These are phyloP conservation scores for Rhabdomys dilectus DNA, from an alignment of 2,113 vertebrate species.

Conservation along the genomic window DNA sequence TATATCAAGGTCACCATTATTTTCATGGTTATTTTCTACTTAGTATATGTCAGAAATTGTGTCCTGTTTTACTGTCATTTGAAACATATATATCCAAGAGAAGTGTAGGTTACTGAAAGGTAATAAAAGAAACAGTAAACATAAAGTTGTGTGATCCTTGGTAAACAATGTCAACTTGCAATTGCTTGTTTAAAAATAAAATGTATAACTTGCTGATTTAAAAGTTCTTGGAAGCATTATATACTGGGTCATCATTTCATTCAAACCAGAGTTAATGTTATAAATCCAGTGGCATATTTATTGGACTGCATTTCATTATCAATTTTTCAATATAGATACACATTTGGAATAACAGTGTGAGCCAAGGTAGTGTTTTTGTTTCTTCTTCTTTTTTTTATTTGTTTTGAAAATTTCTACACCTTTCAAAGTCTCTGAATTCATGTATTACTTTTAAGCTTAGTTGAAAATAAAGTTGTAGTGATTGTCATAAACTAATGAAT, in stretches of 20 bases:
- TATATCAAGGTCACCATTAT: neutral
- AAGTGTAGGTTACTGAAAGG: neutral
- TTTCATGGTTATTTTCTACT: neutral
- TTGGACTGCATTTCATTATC: neutral
- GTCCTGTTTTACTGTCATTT: neutral
- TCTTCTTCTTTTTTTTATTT: neutral
- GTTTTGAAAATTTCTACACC: neutral
- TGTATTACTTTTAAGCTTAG: neutral
- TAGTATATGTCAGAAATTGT: neutral
- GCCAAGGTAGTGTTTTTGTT: neutral
- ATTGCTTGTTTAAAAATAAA: neutral
- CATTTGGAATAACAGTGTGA: neutral
- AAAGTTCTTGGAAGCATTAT: neutral
- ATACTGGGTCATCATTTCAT: too few species aligned
- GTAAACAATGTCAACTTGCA: neutral
- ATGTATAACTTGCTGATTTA: neutral
- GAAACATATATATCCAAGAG: neutral
- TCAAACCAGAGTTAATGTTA: neutral
- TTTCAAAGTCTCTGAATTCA: neutral
- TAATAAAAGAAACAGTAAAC: conserved; percentile 34
- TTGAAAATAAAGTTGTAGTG: neutral
- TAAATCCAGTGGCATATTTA: neutral
- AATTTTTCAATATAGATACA: neutral
- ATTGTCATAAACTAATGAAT: neutral
- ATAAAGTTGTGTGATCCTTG: neutral